Evolutionary conservation across 1,140 invertebrate genomes (phyloP).

Genomic region (Telenomus remus): DNA sequence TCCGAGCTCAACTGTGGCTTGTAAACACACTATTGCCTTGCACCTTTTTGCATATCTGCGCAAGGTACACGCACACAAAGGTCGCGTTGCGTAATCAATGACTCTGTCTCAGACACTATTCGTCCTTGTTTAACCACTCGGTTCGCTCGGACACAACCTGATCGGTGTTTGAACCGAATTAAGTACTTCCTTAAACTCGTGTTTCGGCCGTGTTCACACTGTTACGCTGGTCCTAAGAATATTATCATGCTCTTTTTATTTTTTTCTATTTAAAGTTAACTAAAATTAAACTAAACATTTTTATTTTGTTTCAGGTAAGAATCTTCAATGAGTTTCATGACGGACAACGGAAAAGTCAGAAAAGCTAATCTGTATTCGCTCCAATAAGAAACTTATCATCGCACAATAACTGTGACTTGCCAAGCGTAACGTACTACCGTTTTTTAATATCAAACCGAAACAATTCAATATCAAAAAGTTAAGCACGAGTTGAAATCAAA

Average conservation of each 20-base stretch:
- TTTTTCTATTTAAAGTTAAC: too few relatives aligned
- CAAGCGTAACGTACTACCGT: conserved; percentile 35
- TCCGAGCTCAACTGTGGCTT: conserved; percentile 8
- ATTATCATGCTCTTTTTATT: too few relatives aligned
- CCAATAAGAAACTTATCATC: conserved; percentile 33
- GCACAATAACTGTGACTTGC: conserved; percentile 30
- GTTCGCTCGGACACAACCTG: conserved; percentile 17
- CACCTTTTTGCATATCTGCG: conserved; percentile 28
- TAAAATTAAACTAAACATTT: conserved; percentile 2
- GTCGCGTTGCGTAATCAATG: conserved; percentile 28
- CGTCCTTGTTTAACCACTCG: conserved; percentile 36
- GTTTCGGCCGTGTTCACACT: not conserved
- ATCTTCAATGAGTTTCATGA: conserved; percentile 2
- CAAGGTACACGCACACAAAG: conserved; percentile 33
- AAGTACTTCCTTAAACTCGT: conserved; percentile 11
- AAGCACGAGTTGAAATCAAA: too few relatives aligned
- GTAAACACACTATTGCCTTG: not conserved
- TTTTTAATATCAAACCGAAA: conserved; percentile 33
- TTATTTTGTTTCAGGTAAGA: conserved; percentile 36
- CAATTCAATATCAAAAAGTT: conserved; percentile 3
- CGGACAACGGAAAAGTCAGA: not conserved
- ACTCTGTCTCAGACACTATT: conserved; percentile 13
- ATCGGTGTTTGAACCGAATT: conserved; percentile 20
- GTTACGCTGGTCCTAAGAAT: not conserved
- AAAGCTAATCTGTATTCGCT: not conserved